A percentile compares a stretch with the other conserved stretches of the same genome.
Conservation (phyloP, 2,113 vertebrate genomes). For the Callocephalon fimbriatum region DNA sequence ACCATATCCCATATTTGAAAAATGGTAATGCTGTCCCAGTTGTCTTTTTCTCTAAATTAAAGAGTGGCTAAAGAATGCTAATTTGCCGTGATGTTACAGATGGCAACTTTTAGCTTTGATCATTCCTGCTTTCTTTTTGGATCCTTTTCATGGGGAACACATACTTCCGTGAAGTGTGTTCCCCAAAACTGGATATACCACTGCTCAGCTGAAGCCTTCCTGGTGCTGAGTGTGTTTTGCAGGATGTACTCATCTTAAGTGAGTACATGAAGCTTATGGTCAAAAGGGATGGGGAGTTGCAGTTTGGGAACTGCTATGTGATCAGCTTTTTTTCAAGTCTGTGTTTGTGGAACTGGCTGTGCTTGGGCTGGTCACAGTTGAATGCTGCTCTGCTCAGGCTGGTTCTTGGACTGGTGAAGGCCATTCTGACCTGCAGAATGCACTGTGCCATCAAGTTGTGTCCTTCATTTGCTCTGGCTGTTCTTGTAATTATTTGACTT, state of each 20-base stretch:
- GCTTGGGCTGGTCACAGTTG: neutral
- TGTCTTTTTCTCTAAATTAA: neutral
- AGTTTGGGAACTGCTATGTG: neutral
- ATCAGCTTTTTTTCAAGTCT: neutral
- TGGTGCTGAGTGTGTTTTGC: neutral
- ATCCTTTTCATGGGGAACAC: neutral
- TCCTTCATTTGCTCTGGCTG: neutral
- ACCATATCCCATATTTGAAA: neutral
- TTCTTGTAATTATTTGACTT: neutral
- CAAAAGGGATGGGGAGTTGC: neutral
- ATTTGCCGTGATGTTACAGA: neutral
- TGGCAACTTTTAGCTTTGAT: neutral
- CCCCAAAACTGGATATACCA: neutral
- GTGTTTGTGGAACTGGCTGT: neutral
- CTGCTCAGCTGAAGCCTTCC: neutral
- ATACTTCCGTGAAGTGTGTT: neutral
- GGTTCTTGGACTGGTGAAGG: neutral
- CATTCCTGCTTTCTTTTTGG: neutral
- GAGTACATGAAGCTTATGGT: neutral
- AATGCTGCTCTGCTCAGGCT: neutral
- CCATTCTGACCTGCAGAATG: neutral
- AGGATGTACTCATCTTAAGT: neutral
- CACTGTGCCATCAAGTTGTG: neutral
- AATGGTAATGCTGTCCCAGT: neutral
- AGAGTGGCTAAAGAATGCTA: neutral